Evolutionary conservation across 35 echinoderm and acorn worm species (phyloP), one percentile per base, ranked within the genome.

Genomic region (Ophiothrix spiculata): DNA sequence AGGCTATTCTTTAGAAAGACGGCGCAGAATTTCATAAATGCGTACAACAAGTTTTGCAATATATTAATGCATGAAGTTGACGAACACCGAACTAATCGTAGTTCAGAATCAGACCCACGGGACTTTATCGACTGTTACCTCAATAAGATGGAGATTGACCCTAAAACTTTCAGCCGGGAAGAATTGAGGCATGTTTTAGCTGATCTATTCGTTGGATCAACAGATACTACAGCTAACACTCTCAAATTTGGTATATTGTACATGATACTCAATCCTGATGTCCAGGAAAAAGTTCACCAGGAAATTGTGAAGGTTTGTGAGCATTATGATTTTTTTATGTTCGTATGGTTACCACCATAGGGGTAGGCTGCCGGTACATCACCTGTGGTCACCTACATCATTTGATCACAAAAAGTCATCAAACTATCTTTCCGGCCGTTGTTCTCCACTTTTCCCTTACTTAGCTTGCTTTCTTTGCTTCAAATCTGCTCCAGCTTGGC

Each of bases 231-330:
- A 15, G 56, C 91, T 16, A 84, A 77, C 8, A 93, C 91, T 0
- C 78, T 93, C 0, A 34, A 79, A 39, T 93, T 87, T 87, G 78
- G 42, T 8, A 29, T 93, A 0, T 64, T 93, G 19, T 93, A 89
- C 34, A 89, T 93, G 81, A 33, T 76, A 35, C 75, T 80, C 15
- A 38, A 81, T 49, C 91, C 82, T 25, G 82, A 86, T 19, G 31
- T 93, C 29, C 91, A 93, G 46, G 56, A 86, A 4, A 76, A 81
- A 74, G 91, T 93, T 16, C 81, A 92, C 33, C 28, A 90, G 77
- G 88, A 90, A 84, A 38, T 84, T 1, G 40, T 83, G 40, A 36
- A 76, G 28, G 64, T 78, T 33, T 0, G 77, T 69, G 10, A n/a
- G n/a, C n/a, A n/a, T n/a, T n/a, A n/a, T n/a, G n/a, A n/a, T n/a